Evolutionary conservation across 2,113 vertebrate genomes (phyloP).

Genomic region (Potamarius usumacintae): DNA sequence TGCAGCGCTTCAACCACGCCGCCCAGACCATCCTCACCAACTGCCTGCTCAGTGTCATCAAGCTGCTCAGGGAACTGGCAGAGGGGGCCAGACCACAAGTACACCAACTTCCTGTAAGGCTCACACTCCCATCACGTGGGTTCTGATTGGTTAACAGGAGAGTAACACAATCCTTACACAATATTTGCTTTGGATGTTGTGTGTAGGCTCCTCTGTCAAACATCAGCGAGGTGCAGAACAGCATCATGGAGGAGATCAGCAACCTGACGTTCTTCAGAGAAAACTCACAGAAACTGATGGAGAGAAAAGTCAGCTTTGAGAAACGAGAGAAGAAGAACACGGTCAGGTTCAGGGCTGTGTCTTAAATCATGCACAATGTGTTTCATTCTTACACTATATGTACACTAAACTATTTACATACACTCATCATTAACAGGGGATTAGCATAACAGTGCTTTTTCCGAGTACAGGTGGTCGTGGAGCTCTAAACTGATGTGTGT

Average conservation of each 20-base stretch:
- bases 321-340: slow-evolving; percentile 84
- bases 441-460: too few relatives aligned
- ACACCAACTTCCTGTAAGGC: slow-evolving; percentile 77
- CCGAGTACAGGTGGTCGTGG: too few relatives aligned
- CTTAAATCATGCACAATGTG: not conserved
- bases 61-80: slow-evolving; percentile 76
- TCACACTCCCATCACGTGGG: not conserved
- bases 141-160: not conserved
- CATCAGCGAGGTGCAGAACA: slow-evolving; percentile 84
- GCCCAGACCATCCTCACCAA: slow-evolving; percentile 79
- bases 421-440: too few relatives aligned
- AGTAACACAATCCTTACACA: not conserved
- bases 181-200: slow-evolving; percentile 28
- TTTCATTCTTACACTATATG: too few relatives aligned
- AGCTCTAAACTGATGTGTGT: too few relatives aligned
- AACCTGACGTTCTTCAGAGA: slow-evolving; percentile 89
- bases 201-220: slow-evolving; percentile 79
- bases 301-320: slow-evolving; percentile 93
- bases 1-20: slow-evolving; percentile 86
- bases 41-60: slow-evolving; percentile 77
- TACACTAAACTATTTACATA: too few relatives aligned
- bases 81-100: slow-evolving; percentile 65
- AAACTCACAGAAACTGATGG: slow-evolving; percentile 84
- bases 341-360: slow-evolving; percentile 69
- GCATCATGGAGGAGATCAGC: slow-evolving; percentile 86